Percentiles rank a stretch among this genome's conserved stretches.
Evolutionary conservation across 1,140 invertebrate species (phyloP).

Genomic region (Armadillidium nasatum): DNA sequence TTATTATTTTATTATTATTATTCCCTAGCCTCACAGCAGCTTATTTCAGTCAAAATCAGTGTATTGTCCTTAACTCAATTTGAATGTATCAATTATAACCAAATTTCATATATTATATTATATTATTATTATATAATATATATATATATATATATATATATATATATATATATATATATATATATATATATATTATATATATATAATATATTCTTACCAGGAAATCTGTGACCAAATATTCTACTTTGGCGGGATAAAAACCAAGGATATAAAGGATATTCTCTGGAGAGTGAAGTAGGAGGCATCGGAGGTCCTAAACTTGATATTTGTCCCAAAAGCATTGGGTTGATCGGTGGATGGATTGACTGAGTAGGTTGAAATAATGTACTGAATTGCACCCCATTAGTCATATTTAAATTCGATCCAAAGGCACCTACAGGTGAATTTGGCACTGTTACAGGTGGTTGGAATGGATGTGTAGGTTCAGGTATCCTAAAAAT

Average conservation of each 20-base stretch:
- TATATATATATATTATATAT: not conserved
- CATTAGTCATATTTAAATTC: not conserved
- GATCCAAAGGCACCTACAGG: not conserved
- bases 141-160: too few relatives aligned
- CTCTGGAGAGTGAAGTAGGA: constrained; percentile 28
- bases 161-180: too few relatives aligned
- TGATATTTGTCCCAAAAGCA: not conserved
- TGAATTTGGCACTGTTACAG: not conserved
- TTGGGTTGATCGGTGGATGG: not conserved
- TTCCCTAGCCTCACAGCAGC: too few relatives aligned
- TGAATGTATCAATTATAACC: too few relatives aligned
- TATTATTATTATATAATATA: too few relatives aligned
- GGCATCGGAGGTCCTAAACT: constrained; percentile 36
- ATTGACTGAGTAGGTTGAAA: not conserved
- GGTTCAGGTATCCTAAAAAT: not conserved
- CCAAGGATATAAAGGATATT: constrained; percentile 77
- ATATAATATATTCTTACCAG: constrained; percentile 30
- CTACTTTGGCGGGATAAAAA: constrained; percentile 78
- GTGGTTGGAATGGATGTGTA: not conserved
- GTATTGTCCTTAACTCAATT: too few relatives aligned
- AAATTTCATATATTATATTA: too few relatives aligned
- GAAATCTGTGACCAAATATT: constrained; percentile 59
- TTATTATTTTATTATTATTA: too few relatives aligned
- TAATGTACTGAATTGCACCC: not conserved
- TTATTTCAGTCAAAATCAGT: too few relatives aligned